Evolutionary conservation across 2,797 vertebrate genomes (phyloP), one percentile per base, ranked within the genome.

Genomic region (Scolopax rusticola): DNA sequence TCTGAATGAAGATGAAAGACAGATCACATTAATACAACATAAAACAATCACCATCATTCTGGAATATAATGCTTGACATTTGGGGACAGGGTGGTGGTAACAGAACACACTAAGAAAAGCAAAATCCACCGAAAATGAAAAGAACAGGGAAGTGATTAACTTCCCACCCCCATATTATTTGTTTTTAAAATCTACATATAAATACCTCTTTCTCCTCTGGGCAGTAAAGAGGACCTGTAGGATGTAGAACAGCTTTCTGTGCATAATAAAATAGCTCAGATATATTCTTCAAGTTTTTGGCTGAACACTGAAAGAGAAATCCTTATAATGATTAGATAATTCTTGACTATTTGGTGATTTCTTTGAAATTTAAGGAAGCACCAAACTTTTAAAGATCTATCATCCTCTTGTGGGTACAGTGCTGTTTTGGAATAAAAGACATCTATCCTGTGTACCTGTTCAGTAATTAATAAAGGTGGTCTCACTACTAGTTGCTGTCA

Each of bases 261-360:
- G 99, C 99, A 21, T 99, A 99, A 97, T 99, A 99, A 97, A 99
- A 99, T 57, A 99, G 98, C 94, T 99, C 99, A 2, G 99, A 99
- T 97, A 99, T 99, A 97, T 99, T 99, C 98, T 99, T 99, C 98
- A 99, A 97, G 96, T 99, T 99, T 98, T 99, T 99, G 25, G 99
- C 99, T 94, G 99, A 99, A 97, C 99, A 99, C 99, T 99, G 94
- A 96, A 97, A 97, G 96, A 74, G 97, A 93, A 81, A 69, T 91
- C 81, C 73, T 76, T 86, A 78, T 16, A 75, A 30, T 70, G 64
- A 79, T 94, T 91, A 90, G 51, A 14, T 67, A 28, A 41, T 79
- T 69, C 87, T 92, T 83, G 43, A 84, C 27, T 90, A 24, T 50
- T 38, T 51, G 50, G 45, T 0, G 0, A 56, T 45, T 77, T 83